phyloP scores from a whole-genome alignment of 2,797 vertebrate genomes.

The Odontamblyopus lacepedii region DNA sequence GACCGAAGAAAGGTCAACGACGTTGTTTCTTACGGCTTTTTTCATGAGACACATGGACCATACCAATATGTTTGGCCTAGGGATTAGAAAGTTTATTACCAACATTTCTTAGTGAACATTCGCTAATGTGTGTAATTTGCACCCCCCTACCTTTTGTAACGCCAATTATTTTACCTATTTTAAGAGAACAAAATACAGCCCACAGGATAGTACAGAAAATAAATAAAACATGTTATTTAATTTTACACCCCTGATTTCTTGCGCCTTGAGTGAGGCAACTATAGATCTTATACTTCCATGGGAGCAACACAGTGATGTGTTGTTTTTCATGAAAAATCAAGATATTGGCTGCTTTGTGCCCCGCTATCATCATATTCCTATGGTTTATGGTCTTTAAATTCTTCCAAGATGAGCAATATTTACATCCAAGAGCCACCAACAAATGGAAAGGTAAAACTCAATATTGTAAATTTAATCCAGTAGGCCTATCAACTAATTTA shows the following conservation, averaged over 20 bases:
- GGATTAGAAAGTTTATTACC: fast-evolving
- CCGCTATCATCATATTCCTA: neutral
- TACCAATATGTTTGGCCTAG: slow-evolving; percentile 47
- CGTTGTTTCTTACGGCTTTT: slow-evolving; percentile 44
- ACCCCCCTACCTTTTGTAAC: neutral
- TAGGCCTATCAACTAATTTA: neutral
- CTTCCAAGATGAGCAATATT: slow-evolving; percentile 90
- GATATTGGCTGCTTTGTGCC: neutral
- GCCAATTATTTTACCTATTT: neutral
- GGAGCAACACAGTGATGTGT: neutral
- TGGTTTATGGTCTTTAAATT: neutral
- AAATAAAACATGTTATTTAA: neutral
- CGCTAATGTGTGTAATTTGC: neutral
- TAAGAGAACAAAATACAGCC: neutral
- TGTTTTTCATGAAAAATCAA: neutral
- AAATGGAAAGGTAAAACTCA: slow-evolving; percentile 87
- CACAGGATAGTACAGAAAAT: neutral
- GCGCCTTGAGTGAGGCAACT: neutral
- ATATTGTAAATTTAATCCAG: neutral
- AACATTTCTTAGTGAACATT: neutral
- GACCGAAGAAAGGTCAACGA: neutral
- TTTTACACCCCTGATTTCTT: neutral
- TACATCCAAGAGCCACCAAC: slow-evolving; percentile 97
- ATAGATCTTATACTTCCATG: too few species aligned
- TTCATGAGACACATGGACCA: slow-evolving; percentile 26